Conservation (phyloP, 2,888 invertebrate species). For the Pollenia amentaria region DNA sequence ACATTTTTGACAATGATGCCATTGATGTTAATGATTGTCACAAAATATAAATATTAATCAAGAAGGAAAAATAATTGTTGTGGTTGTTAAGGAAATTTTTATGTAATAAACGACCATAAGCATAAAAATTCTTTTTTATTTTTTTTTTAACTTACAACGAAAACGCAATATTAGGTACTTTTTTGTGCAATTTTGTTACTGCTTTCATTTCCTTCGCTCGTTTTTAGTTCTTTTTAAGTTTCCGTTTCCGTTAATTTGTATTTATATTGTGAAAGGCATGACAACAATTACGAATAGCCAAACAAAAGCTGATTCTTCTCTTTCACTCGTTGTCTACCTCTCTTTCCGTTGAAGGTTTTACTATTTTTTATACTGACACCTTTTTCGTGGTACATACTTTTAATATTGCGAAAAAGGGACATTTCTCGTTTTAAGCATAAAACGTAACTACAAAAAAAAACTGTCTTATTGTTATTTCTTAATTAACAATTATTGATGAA, state of each 20-base stretch:
- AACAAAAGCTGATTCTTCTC: constrained; percentile 20
- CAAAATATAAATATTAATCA: constrained; percentile 50
- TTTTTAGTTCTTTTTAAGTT: constrained; percentile 51
- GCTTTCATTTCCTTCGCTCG: not conserved
- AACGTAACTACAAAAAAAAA: constrained; percentile 21
- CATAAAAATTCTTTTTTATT: constrained; percentile 26
- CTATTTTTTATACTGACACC: constrained; percentile 3
- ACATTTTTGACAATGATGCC: not conserved
- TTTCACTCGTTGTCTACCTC: not conserved
- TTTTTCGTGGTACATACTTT: not conserved
- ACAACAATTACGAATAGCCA: constrained; percentile 48
- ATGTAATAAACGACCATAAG: constrained; percentile 43
- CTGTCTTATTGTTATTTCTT: constrained; percentile 60
- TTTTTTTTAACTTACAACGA: not conserved
- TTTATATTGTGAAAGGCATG: constrained; percentile 44
- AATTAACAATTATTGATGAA: constrained; percentile 69
- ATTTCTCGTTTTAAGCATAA: not conserved
- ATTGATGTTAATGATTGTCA: constrained; percentile 7
- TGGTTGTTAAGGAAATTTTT: constrained; percentile 64
- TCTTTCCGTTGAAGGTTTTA: not conserved
- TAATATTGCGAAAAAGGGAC: not conserved
- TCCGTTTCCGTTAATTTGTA: constrained; percentile 66
- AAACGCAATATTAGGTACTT: constrained; percentile 10
- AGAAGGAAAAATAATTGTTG: constrained; percentile 8
- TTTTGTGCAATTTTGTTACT: not conserved